Evolutionary conservation across 23 tunicate genomes (phyloP).

Genomic region (Botrylloides violaceus): DNA sequence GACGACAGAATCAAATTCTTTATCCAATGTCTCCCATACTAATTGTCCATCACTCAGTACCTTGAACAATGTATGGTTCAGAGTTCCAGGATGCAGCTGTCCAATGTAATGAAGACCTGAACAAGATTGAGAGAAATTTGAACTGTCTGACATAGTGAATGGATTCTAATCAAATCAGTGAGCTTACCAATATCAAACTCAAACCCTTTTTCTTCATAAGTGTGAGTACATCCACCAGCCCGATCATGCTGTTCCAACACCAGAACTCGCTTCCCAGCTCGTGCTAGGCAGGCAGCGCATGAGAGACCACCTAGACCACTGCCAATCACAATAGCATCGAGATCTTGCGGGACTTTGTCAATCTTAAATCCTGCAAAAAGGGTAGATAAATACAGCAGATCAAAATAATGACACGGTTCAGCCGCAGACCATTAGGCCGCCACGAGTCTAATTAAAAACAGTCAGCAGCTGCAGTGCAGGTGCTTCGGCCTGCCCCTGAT

Average conservation of each 20-base stretch:
- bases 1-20: slow-evolving; percentile 46
- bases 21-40: slow-evolving; percentile 56
- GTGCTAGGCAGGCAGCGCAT: slow-evolving; percentile 66
- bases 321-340: slow-evolving; percentile 88
- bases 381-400: too few species aligned
- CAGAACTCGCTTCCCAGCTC: slow-evolving; percentile 76
- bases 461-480: too few species aligned
- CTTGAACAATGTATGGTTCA: slow-evolving; percentile 43
- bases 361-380: slow-evolving; percentile 21
- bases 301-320: slow-evolving; percentile 88
- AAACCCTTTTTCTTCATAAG: slow-evolving; percentile 73
- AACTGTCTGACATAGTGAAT: too few species aligned
- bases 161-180: not conserved
- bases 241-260: slow-evolving; percentile 87
- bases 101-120: slow-evolving; percentile 87
- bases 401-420: too few species aligned
- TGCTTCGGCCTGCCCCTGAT: too few species aligned
- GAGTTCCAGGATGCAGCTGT: slow-evolving; percentile 54
- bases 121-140: too few species aligned
- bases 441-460: too few species aligned
- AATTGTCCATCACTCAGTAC: slow-evolving; percentile 60
- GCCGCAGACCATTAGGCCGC: too few species aligned
- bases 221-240: slow-evolving; percentile 91
- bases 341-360: slow-evolving; percentile 46
- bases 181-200: slow-evolving; percentile 75